Evolutionary conservation across 2,888 invertebrate species (phyloP).

Genomic region (Ommatoiulus sabulosus): DNA sequence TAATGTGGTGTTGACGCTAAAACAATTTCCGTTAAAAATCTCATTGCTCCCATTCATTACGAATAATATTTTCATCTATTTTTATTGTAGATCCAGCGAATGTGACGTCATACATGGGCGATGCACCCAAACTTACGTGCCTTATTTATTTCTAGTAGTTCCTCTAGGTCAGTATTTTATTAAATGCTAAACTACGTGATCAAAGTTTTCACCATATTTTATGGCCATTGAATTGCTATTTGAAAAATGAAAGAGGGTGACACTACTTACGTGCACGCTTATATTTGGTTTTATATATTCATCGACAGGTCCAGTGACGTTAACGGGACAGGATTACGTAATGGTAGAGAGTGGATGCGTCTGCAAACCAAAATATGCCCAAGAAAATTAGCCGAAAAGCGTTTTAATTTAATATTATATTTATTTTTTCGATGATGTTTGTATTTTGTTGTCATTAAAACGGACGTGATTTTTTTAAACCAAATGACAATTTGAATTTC

Average conservation of each 20-base stretch:
- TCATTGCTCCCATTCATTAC: too few species aligned
- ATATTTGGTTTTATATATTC: too few species aligned
- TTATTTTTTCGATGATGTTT: slow-evolving; percentile 17
- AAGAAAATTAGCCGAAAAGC: slow-evolving; percentile 53
- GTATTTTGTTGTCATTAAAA: slow-evolving; percentile 22
- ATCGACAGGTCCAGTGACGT: slow-evolving; percentile 61
- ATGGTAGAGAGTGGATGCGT: slow-evolving; percentile 95
- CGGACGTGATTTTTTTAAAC: slow-evolving; percentile 31
- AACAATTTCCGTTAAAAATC: too few species aligned
- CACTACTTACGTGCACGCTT: too few species aligned
- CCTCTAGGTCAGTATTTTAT: slow-evolving; percentile 76
- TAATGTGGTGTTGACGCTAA: slow-evolving; percentile 63
- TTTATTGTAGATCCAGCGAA: slow-evolving; percentile 81
- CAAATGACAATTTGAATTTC: background rate
- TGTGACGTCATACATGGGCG: slow-evolving; percentile 90
- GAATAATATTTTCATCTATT: background rate
- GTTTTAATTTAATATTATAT: slow-evolving; percentile 13
- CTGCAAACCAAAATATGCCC: slow-evolving; percentile 75
- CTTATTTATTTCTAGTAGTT: slow-evolving; percentile 90
- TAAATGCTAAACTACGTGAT: slow-evolving; percentile 14
- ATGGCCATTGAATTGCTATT: background rate
- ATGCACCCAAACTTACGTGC: slow-evolving; percentile 92
- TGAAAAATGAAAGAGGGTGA: background rate
- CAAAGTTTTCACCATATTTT: background rate
- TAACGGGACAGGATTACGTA: slow-evolving; percentile 86